A percentile compares a stretch with the other conserved stretches of the same genome.
These are phyloP conservation scores for Conistra vaccinii DNA, from an alignment of 2,888 invertebrate genomes.

Conservation along the genomic window DNA sequence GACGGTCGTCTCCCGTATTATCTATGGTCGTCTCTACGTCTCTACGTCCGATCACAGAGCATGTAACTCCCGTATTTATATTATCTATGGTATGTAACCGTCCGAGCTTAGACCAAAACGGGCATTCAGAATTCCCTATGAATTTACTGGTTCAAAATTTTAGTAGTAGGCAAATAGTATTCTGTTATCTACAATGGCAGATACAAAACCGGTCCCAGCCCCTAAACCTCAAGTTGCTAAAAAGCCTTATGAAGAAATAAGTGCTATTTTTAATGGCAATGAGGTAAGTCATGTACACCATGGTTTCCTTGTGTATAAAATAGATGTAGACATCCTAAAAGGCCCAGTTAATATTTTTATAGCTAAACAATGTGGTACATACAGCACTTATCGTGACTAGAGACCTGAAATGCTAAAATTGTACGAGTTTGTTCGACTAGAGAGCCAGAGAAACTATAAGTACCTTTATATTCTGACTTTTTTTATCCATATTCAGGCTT, in stretches of 20 bases:
- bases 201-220: no score
- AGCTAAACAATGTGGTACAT: not conserved
- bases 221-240: constrained; percentile 36
- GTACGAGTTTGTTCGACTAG: not conserved
- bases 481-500: not conserved
- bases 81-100: no score
- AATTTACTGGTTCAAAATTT: constrained; percentile 32
- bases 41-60: no score
- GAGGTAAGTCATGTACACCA: constrained; percentile 78
- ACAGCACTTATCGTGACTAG: not conserved
- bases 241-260: constrained; percentile 92
- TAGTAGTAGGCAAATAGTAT: constrained; percentile 7
- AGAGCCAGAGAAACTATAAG: not conserved
- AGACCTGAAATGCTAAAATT: not conserved
- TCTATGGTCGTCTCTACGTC: no score
- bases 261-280: constrained; percentile 92
- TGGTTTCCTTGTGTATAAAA: not conserved
- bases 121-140: constrained; percentile 38
- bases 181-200: not conserved
- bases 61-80: no score
- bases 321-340: not conserved
- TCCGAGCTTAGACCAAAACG: not conserved
- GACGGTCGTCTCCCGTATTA: no score
- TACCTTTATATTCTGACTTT: not conserved
- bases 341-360: not conserved